Evolutionary conservation across 1,140 invertebrate genomes (phyloP).

Genomic region (Drosophila sulfurigaster): DNA sequence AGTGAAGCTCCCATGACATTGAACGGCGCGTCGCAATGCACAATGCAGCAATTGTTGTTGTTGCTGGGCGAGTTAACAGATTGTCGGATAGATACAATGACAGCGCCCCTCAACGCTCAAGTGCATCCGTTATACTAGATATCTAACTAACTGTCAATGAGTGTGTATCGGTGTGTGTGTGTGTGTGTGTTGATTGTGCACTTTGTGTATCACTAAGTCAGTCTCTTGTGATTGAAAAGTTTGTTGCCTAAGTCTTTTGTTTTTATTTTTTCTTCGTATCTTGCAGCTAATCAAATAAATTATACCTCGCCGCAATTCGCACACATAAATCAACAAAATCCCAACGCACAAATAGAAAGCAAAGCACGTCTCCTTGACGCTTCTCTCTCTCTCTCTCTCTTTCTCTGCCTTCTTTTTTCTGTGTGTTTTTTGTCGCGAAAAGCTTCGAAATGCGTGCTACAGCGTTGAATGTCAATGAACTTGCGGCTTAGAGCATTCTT

Average conservation of each 20-base stretch:
- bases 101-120: constrained; percentile 75
- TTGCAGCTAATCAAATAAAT: constrained; percentile 67
- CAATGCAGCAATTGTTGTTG: constrained; percentile 55
- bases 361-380: constrained; percentile 19
- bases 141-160: constrained; percentile 69
- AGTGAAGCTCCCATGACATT: constrained; percentile 77
- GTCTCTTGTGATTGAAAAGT: constrained; percentile 28
- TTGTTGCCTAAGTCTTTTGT: constrained; percentile 64
- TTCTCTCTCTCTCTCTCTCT: background rate
- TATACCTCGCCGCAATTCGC: constrained; percentile 35
- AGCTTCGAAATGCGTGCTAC: constrained; percentile 42
- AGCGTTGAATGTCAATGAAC: constrained; percentile 68
- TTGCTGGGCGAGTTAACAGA: constrained; percentile 68
- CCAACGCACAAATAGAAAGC: constrained; percentile 65
- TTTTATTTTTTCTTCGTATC: constrained; percentile 15
- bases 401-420: background rate
- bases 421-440: constrained; percentile 62
- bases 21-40: constrained; percentile 55
- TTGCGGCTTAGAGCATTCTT: constrained; percentile 72
- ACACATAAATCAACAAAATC: constrained; percentile 60
- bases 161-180: background rate
- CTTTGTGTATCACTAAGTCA: constrained; percentile 42
- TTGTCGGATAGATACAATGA: constrained; percentile 54
- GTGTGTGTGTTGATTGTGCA: background rate
- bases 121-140: constrained; percentile 70